Conservation (phyloP, 2,797 vertebrate genomes). For the Gobio occitaniae region DNA sequence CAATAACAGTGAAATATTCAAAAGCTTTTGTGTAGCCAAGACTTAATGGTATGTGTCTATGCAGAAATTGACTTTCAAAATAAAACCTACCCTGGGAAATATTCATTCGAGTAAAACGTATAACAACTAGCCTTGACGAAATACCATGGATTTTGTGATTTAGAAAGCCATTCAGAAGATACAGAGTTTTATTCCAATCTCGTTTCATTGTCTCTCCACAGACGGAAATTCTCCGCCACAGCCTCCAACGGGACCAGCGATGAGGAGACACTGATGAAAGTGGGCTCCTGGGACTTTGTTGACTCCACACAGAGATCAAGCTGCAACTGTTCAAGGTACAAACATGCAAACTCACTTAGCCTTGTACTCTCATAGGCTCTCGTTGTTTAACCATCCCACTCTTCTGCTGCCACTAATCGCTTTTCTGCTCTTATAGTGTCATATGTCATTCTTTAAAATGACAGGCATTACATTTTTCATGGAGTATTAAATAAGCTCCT, state of each 20-base stretch:
- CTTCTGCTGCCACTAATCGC: constrained; percentile 14
- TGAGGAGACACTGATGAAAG: constrained; percentile 85
- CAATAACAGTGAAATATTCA: background rate
- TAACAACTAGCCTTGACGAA: background rate
- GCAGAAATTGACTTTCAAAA: constrained; percentile 1
- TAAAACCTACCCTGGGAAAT: background rate
- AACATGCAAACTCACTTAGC: constrained; percentile 16
- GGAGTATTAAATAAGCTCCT: constrained; percentile 32
- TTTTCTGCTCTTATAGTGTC: constrained; percentile 22
- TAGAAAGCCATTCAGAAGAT: constrained; percentile 6
- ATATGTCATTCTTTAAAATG: constrained; percentile 32
- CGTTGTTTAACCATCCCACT: constrained; percentile 9
- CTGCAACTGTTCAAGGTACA: constrained; percentile 94
- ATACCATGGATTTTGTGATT: background rate
- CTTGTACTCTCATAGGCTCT: constrained; percentile 14
- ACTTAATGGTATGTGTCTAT: background rate
- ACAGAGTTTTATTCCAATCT: background rate
- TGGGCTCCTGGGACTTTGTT: constrained; percentile 93
- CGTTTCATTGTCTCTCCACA: constrained; percentile 47
- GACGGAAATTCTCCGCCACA: constrained; percentile 92
- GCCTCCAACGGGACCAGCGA: constrained; percentile 87
- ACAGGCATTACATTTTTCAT: constrained; percentile 24
- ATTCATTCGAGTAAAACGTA: background rate
- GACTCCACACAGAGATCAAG: constrained; percentile 90
- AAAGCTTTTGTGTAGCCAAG: background rate